These are phyloP conservation scores for Eugnorisma glareosa DNA, from an alignment of 2,888 invertebrate genomes.

Conservation along the genomic window DNA sequence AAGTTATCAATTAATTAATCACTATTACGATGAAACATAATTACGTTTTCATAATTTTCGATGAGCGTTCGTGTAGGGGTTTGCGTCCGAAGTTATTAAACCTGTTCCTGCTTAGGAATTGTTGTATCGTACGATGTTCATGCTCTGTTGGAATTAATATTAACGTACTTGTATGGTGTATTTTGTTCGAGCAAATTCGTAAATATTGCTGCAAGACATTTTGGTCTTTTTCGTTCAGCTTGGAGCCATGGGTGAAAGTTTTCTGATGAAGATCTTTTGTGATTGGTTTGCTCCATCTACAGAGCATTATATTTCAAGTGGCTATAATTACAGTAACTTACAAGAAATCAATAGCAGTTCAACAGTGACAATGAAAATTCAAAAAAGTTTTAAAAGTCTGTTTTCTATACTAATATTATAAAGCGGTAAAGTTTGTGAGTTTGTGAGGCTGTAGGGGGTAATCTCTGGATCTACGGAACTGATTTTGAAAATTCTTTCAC, in stretches of 20 bases:
- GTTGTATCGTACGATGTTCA: constrained; percentile 31
- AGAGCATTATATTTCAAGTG: background rate
- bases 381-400: background rate
- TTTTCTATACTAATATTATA: no score
- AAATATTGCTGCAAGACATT: background rate
- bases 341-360: background rate
- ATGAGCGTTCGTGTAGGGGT: constrained; percentile 48
- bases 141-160: constrained; percentile 28
- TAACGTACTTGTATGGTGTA: constrained; percentile 1
- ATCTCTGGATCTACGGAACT: no score
- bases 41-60: constrained; percentile 65
- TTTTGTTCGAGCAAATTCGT: background rate
- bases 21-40: constrained; percentile 59
- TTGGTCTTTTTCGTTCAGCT: background rate
- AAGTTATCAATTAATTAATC: constrained; percentile 64
- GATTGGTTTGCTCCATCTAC: background rate
- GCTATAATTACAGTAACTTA: background rate
- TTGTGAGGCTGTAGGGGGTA: no score
- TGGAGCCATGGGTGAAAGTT: background rate
- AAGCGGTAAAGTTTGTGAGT: no score
- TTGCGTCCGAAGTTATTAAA: constrained; percentile 43
- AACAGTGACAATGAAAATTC: background rate
- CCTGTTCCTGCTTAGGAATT: constrained; percentile 27
- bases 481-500: no score
- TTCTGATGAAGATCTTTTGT: background rate